Evolutionary conservation across 2,797 vertebrate genomes (phyloP), one percentile per base, ranked within the genome.

Genomic region (Sebastiscus tertius): DNA sequence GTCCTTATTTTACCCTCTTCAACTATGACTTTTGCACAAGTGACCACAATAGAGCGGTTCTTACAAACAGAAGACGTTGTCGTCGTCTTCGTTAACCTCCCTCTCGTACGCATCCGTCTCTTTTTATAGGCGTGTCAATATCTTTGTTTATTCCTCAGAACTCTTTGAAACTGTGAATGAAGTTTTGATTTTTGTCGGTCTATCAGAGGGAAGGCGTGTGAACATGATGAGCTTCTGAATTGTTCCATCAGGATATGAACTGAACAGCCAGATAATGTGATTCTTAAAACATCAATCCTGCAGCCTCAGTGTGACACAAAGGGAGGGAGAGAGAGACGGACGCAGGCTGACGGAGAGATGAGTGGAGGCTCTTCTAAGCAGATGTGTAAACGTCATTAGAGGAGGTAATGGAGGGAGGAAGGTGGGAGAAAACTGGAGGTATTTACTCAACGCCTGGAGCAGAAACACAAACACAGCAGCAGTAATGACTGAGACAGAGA

Each of bases 381-480:
- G 90, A 95, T 93, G 86, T 91, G 94, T 91, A 96, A 96, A 96
- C 92, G 89, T 95, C 93, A 95, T 96, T 96, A 95, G 89, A 82
- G 88, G 80, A 90, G 92, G 90, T 94, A 93, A 93, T 94, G 88
- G 93, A 94, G 89, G 85, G 84, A 88, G 81, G 82, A 81, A 85
- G 82, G 87, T 82, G 82, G 85, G 60, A 13, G 13, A 1, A 7
- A 72, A 81, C 92, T 93, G 88, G 90, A 93, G 89, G 91, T 95
- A 89, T 96, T 96, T 96, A 92, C 93, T 76, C 88, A 92, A 80
- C 33, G 92, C 93, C 91, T 91, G 82, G 89, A 96, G 94, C 94
- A 95, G 94, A 94, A 95, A 94, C 83, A 87, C 94, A 95, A 96
- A 96, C 90, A 94, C 81, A 81, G 71, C 67, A 68, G 13, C 72